Evolutionary conservation across 2,888 invertebrate species (phyloP), one percentile per base, ranked within the genome.

Genomic region (Syrphus vitripennis): DNA sequence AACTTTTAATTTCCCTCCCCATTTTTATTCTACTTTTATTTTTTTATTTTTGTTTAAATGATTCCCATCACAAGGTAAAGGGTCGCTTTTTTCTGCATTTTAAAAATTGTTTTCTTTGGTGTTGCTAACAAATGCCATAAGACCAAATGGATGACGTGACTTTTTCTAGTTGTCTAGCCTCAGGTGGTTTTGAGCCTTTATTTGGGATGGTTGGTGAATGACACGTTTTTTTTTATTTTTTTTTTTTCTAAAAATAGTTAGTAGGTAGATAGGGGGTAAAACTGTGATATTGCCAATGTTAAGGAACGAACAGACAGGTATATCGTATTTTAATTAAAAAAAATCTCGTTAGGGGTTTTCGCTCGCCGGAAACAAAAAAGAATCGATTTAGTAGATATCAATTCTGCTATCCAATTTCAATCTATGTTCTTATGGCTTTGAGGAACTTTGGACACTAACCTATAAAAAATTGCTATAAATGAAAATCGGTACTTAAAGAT

Each of bases 131-230:
- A 77, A 57, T 67, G 72, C 40, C 53, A 50, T 34, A 71, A 63
- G 59, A 71, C 57, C 42, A 50, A 31, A 67, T 24, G 67, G 72
- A 83, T 78, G 74, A 78, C 78, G 65, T 72, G 83, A 37, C 70
- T 83, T 78, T 57, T 83, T 67, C 55, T 59, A 74, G 53, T 78
- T 78, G 78, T 69, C 45, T 78, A 55, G 67, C 83, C 78, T 65
- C 53, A 71, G 82, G 77, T 77, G 82, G 67, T 48, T n/a, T 77
- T 65, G n/a, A 26, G 55, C 42, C 16, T 21, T 50, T 31, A 45
- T 45, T 31, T n/a, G 14, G 67, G 31, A 48, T 29, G 29, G 16
- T 29, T 42, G 26, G n/a, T 1, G 12, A 29, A 37, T 65, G 67
- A 63, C 26, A 63, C 21, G n/a, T 9, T 37, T n/a, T 40, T 24